These are phyloP conservation scores for Unio delphinus DNA, from an alignment of 2,888 invertebrate genomes.

Conservation along the genomic window DNA sequence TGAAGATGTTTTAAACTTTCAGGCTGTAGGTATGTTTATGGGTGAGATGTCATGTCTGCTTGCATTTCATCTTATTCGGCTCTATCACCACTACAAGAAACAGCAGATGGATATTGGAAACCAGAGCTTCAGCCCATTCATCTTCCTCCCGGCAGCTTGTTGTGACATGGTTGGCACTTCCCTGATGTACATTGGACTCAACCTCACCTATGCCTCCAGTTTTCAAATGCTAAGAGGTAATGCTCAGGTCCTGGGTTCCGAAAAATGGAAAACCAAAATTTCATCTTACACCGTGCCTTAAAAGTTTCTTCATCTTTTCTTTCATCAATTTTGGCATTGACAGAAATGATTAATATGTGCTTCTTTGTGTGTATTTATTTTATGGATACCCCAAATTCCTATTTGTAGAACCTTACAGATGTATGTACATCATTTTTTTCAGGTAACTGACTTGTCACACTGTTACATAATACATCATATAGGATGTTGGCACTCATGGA, in stretches of 20 bases:
- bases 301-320: no score
- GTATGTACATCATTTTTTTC: no score
- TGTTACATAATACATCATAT: no score
- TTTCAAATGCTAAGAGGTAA: constrained; percentile 95
- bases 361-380: no score
- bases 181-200: constrained; percentile 91
- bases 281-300: no score
- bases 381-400: no score
- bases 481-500: no score
- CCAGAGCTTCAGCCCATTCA: constrained; percentile 82
- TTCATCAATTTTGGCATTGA: no score
- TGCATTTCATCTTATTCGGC: constrained; percentile 79
- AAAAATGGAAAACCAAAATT: no score
- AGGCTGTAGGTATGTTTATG: constrained; percentile 90
- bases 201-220: constrained; percentile 91
- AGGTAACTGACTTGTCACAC: no score
- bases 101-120: constrained; percentile 9
- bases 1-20: constrained; percentile 20
- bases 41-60: constrained; percentile 92
- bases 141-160: constrained; percentile 88
- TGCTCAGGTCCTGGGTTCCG: not conserved
- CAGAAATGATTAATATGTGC: no score
- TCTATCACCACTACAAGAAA: constrained; percentile 8
- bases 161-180: constrained; percentile 92
- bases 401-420: no score